Conservation (phyloP, 2,797 vertebrate species). For the Meriones psammophilus region DNA sequence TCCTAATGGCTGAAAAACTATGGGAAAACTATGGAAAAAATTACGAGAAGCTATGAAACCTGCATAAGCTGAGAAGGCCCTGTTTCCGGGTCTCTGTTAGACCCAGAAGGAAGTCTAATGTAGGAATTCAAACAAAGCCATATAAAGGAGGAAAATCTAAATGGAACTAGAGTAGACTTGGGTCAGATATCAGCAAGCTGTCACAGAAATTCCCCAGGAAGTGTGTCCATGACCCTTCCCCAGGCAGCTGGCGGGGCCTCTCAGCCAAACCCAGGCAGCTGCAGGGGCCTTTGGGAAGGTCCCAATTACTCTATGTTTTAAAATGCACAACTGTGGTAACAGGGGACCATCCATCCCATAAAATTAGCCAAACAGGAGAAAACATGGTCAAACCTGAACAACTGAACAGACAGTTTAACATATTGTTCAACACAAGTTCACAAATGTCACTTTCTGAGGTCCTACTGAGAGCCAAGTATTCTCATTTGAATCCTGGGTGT, state of each 20-base stretch:
- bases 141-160: not conserved
- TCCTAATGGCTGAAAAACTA: not conserved
- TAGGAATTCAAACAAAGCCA: not conserved
- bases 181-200: constrained; percentile 12
- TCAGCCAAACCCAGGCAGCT: not conserved
- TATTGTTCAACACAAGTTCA: not conserved
- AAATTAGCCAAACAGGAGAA: constrained; percentile 53
- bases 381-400: not conserved
- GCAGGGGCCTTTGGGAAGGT: not conserved
- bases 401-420: not conserved
- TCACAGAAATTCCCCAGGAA: not conserved
- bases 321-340: not conserved
- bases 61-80: not conserved
- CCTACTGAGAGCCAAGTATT: not conserved
- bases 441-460: not conserved
- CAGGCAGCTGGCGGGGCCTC: not conserved
- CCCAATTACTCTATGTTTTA: not conserved
- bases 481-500: not conserved
- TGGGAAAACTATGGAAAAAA: no score
- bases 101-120: not conserved
- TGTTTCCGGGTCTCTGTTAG: not conserved
- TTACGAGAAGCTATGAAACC: not conserved
- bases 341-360: not conserved
- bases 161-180: not conserved
- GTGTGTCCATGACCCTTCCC: not conserved